Conservation (phyloP, 2,888 invertebrate genomes). For the Aporophyla lueneburgensis region DNA sequence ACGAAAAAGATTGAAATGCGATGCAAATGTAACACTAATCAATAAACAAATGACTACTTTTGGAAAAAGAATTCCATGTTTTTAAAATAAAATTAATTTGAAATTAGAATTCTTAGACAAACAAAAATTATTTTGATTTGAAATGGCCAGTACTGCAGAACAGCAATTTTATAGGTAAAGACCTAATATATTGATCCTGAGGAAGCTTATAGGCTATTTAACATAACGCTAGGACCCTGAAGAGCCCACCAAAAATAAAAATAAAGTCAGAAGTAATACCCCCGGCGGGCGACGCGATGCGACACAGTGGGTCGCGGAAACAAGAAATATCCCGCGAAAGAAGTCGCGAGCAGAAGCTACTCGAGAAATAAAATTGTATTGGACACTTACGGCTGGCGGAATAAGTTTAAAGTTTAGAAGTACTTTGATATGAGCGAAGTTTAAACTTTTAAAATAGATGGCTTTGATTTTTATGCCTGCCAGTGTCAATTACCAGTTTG, state of each 20-base stretch:
- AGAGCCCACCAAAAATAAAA: background rate
- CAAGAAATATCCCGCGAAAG: background rate
- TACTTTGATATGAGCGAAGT: background rate
- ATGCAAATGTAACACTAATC: too few relatives aligned
- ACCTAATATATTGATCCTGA: too few relatives aligned
- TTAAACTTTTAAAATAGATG: background rate
- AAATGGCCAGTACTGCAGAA: too few relatives aligned
- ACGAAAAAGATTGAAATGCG: too few relatives aligned
- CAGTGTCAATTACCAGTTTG: conserved; percentile 10
- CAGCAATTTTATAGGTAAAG: too few relatives aligned
- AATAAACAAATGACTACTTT: too few relatives aligned
- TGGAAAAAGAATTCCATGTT: too few relatives aligned
- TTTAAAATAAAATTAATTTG: too few relatives aligned
- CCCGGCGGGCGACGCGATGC: background rate
- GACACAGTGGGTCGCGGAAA: background rate
- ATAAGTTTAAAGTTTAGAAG: conserved; percentile 29
- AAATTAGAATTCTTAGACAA: too few relatives aligned
- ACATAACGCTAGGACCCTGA: background rate
- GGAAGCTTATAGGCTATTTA: background rate
- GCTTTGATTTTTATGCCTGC: conserved; percentile 10
- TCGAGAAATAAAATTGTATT: conserved; percentile 44
- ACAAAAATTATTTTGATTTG: too few relatives aligned
- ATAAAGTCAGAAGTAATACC: too few relatives aligned
- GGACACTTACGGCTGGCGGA: conserved; percentile 33
- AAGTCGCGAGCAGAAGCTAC: background rate